These are phyloP conservation scores for Leptodactylus fallax DNA, from an alignment of 2,797 vertebrate species.

Conservation along the genomic window DNA sequence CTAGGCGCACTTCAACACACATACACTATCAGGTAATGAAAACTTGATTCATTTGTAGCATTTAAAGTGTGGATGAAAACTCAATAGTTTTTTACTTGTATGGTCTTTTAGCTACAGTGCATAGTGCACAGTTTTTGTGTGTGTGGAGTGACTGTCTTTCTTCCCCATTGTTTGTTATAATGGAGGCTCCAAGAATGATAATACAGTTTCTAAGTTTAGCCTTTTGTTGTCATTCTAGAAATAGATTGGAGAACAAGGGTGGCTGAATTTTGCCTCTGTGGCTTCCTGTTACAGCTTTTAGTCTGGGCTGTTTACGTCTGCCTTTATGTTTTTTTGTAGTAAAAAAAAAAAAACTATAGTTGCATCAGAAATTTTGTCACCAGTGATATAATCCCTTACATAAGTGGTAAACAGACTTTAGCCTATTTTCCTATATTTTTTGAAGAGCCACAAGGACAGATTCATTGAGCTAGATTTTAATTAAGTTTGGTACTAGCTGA, in stretches of 20 bases:
- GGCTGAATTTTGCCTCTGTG: not conserved
- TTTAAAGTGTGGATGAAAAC: not conserved
- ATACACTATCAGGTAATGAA: not conserved
- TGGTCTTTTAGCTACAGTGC: not conserved
- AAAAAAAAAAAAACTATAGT: not conserved
- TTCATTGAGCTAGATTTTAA: slow-evolving; percentile 51
- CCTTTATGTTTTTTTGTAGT: not conserved
- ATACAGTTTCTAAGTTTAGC: slow-evolving; percentile 26
- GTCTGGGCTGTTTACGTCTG: slow-evolving; percentile 9
- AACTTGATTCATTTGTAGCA: not conserved
- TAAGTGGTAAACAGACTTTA: slow-evolving; percentile 43
- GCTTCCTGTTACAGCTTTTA: slow-evolving; percentile 29
- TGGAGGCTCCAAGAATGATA: slow-evolving; percentile 4
- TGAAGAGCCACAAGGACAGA: slow-evolving; percentile 5
- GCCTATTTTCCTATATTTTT: slow-evolving; percentile 50
- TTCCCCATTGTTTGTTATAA: slow-evolving; percentile 24
- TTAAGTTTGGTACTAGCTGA: slow-evolving; percentile 37
- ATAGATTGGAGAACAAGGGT: slow-evolving; percentile 21
- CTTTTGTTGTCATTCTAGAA: slow-evolving; percentile 37
- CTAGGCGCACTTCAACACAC: too few relatives aligned
- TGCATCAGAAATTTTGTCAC: slow-evolving; percentile 41
- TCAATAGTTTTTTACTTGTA: not conserved
- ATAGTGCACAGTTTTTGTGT: not conserved
- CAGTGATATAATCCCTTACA: slow-evolving; percentile 46
- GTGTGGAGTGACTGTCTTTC: not conserved